A percentile compares a stretch with the other conserved stretches of the same genome.
phyloP scores from a whole-genome alignment of 2,888 invertebrate species.

The Tribolium freemani region DNA sequence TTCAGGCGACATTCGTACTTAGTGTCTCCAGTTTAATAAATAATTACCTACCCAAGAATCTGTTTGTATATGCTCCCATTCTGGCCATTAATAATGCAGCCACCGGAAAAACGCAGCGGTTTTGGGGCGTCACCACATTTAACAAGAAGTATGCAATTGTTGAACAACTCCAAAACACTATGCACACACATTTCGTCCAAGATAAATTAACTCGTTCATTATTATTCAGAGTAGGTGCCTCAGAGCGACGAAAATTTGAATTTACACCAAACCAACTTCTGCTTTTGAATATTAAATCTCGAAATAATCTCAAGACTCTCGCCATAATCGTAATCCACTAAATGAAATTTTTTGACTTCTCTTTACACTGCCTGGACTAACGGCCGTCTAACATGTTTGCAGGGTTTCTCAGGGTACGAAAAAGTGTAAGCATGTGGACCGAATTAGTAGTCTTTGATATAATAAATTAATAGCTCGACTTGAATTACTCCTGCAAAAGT shows the following conservation, averaged over 20 bases:
- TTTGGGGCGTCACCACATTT: not conserved
- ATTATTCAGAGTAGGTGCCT: not conserved
- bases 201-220: conserved; percentile 7
- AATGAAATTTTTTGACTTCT: not conserved
- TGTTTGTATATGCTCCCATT: not conserved
- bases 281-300: conserved; percentile 1
- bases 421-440: not conserved
- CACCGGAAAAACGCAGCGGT: not conserved
- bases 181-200: not conserved
- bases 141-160: not conserved
- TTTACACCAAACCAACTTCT: not conserved
- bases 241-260: conserved; percentile 5
- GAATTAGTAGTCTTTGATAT: not conserved
- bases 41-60: conserved; percentile 8
- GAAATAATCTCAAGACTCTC: conserved; percentile 1
- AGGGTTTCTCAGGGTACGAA: not conserved
- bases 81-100: conserved; percentile 10
- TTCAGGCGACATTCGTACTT: not conserved
- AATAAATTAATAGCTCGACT: conserved; percentile 11
- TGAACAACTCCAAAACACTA: not conserved
- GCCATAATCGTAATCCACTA: not conserved
- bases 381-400: conserved; percentile 1
- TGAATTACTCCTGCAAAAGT: not conserved
- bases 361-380: not conserved
- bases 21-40: conserved; percentile 4